phyloP scores from a whole-genome alignment of 2,888 invertebrate species.

The Sipunculus nudus region DNA sequence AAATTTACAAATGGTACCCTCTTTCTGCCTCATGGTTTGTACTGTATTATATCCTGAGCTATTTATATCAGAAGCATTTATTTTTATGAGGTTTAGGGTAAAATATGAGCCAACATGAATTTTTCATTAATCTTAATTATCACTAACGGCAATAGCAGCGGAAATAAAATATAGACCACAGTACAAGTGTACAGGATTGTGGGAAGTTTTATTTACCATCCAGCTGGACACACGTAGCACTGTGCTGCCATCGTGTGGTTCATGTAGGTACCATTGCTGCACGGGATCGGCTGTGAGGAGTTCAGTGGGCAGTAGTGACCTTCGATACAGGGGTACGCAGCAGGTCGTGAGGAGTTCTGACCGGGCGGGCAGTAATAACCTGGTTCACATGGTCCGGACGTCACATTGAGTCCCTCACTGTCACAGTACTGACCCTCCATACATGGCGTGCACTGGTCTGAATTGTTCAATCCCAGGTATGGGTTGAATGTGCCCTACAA shows the following conservation, averaged over 20 bases:
- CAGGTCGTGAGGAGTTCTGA: constrained; percentile 30
- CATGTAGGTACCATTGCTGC: constrained; percentile 59
- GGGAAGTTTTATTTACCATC: constrained; percentile 61
- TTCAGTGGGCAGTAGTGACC: constrained; percentile 60
- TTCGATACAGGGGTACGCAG: constrained; percentile 42
- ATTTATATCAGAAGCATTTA: no score
- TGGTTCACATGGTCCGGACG: constrained; percentile 56
- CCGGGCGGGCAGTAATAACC: constrained; percentile 61
- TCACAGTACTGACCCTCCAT: constrained; percentile 57
- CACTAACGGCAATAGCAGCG: no score
- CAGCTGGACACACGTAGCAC: constrained; percentile 57
- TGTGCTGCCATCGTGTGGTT: constrained; percentile 37
- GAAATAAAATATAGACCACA: no score
- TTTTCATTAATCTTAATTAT: no score
- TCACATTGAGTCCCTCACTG: constrained; percentile 51
- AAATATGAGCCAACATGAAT: no score
- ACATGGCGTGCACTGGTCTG: constrained; percentile 55
- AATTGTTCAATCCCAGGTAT: constrained; percentile 49
- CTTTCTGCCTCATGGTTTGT: no score
- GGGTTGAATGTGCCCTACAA: constrained; percentile 61
- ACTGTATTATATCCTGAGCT: no score
- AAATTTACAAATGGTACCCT: no score
- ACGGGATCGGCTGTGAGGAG: constrained; percentile 53
- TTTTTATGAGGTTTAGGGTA: no score
- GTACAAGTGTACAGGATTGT: no score